Conservation (phyloP, 1,140 invertebrate species). For the Diabrotica virgifera region DNA sequence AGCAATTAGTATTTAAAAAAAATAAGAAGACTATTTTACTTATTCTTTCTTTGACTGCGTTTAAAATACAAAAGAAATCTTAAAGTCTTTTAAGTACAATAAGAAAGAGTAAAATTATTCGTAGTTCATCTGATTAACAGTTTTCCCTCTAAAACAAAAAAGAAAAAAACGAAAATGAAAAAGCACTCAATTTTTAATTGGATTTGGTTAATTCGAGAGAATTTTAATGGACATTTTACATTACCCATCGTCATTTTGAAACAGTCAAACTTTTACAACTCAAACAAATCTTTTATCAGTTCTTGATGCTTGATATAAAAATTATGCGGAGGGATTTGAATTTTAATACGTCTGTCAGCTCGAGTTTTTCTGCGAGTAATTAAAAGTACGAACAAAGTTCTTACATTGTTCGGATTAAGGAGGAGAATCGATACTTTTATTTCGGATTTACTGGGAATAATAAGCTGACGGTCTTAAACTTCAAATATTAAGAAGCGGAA, state of each 20-base stretch:
- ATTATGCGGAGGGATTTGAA: constrained; percentile 37
- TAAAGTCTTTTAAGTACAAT: too few species aligned
- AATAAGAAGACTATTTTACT: too few species aligned
- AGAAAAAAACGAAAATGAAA: constrained; percentile 41
- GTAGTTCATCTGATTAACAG: constrained; percentile 1
- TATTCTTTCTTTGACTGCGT: too few species aligned
- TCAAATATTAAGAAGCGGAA: not conserved
- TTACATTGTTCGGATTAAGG: constrained; percentile 12
- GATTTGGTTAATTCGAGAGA: constrained; percentile 49
- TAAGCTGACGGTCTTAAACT: not conserved
- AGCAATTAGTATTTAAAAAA: too few species aligned
- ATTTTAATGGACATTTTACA: constrained; percentile 51
- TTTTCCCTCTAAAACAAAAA: not conserved
- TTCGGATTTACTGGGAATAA: not conserved
- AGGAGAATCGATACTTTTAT: constrained; percentile 13
- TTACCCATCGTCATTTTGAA: constrained; percentile 38
- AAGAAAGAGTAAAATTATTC: not conserved
- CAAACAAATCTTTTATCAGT: constrained; percentile 41
- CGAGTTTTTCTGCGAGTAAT: constrained; percentile 28
- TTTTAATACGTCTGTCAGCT: constrained; percentile 38
- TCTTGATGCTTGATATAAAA: constrained; percentile 36
- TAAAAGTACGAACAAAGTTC: constrained; percentile 27
- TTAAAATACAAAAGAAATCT: too few species aligned
- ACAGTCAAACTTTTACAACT: constrained; percentile 26
- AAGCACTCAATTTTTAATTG: constrained; percentile 52